Evolutionary conservation across 2,113 vertebrate species (phyloP).

Genomic region (Vanacampus margaritifer): DNA sequence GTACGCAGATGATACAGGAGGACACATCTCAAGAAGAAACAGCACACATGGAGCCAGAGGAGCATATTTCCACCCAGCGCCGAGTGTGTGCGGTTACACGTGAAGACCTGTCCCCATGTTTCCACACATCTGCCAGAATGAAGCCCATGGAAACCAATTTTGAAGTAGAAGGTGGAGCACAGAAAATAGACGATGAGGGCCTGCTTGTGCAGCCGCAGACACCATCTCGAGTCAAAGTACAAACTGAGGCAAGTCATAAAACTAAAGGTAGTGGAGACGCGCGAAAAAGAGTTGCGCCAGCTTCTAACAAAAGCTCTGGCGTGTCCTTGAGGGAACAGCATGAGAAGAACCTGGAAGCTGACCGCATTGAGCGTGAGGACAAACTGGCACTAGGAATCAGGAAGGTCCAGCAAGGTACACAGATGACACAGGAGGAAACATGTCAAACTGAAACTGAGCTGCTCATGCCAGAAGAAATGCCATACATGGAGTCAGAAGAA

Average conservation of each 20-base stretch:
- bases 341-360: too few relatives aligned
- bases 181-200: too few relatives aligned
- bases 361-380: conserved; percentile 57
- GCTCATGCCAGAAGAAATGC: conserved; percentile 20
- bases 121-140: neutral
- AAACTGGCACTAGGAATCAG: conserved; percentile 61
- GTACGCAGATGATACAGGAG: conserved; percentile 48
- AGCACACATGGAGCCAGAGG: neutral
- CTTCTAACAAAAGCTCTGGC: too few relatives aligned
- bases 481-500: neutral
- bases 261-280: too few relatives aligned
- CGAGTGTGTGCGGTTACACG: neutral
- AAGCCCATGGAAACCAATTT: neutral
- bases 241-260: too few relatives aligned
- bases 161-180: neutral
- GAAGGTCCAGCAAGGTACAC: conserved; percentile 67
- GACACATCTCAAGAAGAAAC: conserved; percentile 32
- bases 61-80: neutral
- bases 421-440: conserved; percentile 44
- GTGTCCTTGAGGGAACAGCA: too few relatives aligned
- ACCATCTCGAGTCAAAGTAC: too few relatives aligned
- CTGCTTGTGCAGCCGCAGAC: too few relatives aligned
- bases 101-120: neutral
- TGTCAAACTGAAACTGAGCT: conserved; percentile 40
- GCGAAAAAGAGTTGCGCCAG: too few relatives aligned